These are phyloP conservation scores for Neoitamus cyanurus DNA, from an alignment of 2,888 invertebrate genomes.

Conservation along the genomic window DNA sequence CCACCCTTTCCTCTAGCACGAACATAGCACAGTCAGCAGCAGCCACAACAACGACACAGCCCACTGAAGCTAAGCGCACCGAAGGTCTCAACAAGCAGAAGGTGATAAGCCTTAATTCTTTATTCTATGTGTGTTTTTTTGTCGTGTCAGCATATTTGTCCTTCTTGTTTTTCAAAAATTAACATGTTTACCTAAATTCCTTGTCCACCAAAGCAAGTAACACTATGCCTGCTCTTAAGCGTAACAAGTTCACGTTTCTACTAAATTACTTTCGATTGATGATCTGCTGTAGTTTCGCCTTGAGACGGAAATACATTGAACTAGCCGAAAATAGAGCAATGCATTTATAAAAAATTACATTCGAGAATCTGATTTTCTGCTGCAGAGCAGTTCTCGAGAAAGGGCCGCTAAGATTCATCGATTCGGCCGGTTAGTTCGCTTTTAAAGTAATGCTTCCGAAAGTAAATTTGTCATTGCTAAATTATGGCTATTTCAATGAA, in stretches of 20 bases:
- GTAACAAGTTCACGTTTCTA: neutral
- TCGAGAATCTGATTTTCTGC: neutral
- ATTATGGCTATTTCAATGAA: neutral
- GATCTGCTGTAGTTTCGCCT: neutral
- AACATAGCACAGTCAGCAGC: conserved; percentile 49
- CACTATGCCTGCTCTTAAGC: neutral
- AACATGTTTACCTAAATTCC: neutral
- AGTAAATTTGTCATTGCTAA: neutral
- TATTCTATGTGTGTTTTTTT: conserved; percentile 25
- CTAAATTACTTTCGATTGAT: neutral
- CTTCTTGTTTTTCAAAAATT: neutral
- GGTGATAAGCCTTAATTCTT: conserved; percentile 42
- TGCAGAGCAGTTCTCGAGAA: neutral
- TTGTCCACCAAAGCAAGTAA: neutral
- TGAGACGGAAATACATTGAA: conserved; percentile 5
- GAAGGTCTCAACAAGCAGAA: conserved; percentile 64
- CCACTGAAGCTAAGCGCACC: conserved; percentile 57
- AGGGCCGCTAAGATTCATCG: neutral
- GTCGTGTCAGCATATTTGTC: neutral
- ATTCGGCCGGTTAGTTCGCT: neutral
- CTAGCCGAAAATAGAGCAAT: conserved; percentile 19
- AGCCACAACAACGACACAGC: conserved; percentile 54
- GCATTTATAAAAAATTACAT: conserved; percentile 2
- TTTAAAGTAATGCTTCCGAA: neutral
- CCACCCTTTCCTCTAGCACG: conserved; percentile 49